Percentiles rank a stretch among this genome's conserved stretches.
phyloP scores from a whole-genome alignment of 2,888 invertebrate genomes.

The Sisyra terminalis region DNA sequence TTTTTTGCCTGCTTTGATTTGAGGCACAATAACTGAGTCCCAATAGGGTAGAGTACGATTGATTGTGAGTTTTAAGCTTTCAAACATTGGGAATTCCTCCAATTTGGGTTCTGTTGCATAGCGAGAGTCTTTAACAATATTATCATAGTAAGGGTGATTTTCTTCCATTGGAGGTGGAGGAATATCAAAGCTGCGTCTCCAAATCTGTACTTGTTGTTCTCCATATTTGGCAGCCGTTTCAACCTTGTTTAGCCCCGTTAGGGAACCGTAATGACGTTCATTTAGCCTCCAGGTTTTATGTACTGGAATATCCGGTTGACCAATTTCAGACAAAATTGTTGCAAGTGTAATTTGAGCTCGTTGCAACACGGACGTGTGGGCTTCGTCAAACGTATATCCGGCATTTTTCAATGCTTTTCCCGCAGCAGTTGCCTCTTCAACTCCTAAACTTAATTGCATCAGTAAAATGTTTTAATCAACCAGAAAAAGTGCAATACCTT shows the following conservation, averaged over 20 bases:
- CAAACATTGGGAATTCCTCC: slow-evolving; percentile 68
- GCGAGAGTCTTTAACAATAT: slow-evolving; percentile 61
- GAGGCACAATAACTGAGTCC: slow-evolving; percentile 72
- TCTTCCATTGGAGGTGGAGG: slow-evolving; percentile 73
- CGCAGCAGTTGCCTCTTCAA: slow-evolving; percentile 37
- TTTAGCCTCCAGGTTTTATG: slow-evolving; percentile 44
- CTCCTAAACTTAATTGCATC: slow-evolving; percentile 24
- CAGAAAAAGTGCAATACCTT: slow-evolving; percentile 21
- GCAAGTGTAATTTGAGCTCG: slow-evolving; percentile 41
- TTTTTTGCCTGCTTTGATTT: slow-evolving; percentile 66
- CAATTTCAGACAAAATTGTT: slow-evolving; percentile 37
- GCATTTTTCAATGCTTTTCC: slow-evolving; percentile 43
- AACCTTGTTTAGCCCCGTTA: slow-evolving; percentile 47
- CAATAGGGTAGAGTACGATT: slow-evolving; percentile 77
- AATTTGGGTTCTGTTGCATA: slow-evolving; percentile 50
- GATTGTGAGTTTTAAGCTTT: slow-evolving; percentile 73
- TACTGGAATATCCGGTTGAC: slow-evolving; percentile 34
- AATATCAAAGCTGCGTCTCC: slow-evolving; percentile 75
- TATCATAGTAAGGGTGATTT: slow-evolving; percentile 59
- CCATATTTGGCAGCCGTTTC: slow-evolving; percentile 51
- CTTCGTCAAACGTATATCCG: slow-evolving; percentile 38
- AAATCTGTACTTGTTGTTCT: slow-evolving; percentile 52
- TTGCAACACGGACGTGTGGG: slow-evolving; percentile 45
- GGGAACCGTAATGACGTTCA: slow-evolving; percentile 48
- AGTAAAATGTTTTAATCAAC: background rate